Conservation (phyloP, 2,888 invertebrate species). For the Drosophila acutilabella region DNA sequence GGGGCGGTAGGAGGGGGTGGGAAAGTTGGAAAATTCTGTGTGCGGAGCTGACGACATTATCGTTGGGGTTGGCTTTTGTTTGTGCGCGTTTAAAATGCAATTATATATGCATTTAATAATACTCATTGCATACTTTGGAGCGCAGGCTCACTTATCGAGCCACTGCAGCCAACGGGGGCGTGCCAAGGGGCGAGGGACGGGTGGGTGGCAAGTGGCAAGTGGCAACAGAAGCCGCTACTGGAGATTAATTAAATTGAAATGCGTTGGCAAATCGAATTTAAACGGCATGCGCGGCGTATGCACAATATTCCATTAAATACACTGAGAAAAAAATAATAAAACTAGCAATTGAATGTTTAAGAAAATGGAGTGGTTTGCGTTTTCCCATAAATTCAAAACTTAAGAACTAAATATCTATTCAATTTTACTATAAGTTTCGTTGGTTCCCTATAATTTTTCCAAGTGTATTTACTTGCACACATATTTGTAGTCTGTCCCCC, state of each 20-base stretch:
- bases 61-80: constrained; percentile 56
- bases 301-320: constrained; percentile 34
- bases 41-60: constrained; percentile 9
- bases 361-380: no score
- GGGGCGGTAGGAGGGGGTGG: background rate
- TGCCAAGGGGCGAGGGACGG: background rate
- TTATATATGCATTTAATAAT: constrained; percentile 65
- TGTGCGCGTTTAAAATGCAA: constrained; percentile 71
- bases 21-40: background rate
- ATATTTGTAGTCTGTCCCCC: background rate
- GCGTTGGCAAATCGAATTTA: constrained; percentile 69
- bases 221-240: constrained; percentile 31
- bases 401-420: no score
- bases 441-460: no score
- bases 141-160: constrained; percentile 47
- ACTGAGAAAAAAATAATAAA: no score
- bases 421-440: no score
- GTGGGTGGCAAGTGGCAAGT: background rate
- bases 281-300: constrained; percentile 45
- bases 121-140: constrained; percentile 60
- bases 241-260: constrained; percentile 73
- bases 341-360: no score
- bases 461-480: background rate
- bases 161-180: constrained; percentile 15
- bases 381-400: no score